Conservation (phyloP, 2,797 vertebrate species). For the Acrocephalus scirpaceus region DNA sequence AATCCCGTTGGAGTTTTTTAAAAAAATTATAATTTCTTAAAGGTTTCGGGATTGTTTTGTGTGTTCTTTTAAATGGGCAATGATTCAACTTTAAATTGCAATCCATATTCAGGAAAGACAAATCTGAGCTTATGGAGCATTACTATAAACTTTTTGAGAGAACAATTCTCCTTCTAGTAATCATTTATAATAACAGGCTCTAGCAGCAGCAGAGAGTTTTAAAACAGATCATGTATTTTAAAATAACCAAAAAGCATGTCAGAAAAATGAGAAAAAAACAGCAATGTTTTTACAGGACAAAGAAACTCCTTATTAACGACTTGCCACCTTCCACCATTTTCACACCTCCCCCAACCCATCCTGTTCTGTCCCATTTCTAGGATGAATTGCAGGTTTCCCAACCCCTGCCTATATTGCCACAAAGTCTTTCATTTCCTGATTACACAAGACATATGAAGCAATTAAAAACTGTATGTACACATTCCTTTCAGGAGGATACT, state of each 20-base stretch:
- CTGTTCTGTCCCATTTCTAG: not conserved
- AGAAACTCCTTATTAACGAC: not conserved
- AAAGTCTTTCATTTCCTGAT: slow-evolving; percentile 46
- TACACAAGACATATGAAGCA: slow-evolving; percentile 46
- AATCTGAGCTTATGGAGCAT: not conserved
- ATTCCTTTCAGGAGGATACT: not conserved
- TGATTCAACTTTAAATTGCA: not conserved
- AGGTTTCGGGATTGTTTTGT: not conserved
- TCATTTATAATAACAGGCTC: not conserved
- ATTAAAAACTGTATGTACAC: not conserved
- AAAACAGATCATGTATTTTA: not conserved
- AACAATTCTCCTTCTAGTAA: not conserved
- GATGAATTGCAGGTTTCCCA: not conserved
- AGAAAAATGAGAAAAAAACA: not conserved
- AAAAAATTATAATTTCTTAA: not conserved
- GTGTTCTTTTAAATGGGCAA: not conserved
- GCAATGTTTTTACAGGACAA: not conserved
- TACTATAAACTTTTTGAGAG: not conserved
- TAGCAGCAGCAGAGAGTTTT: not conserved
- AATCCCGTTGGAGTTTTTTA: not conserved
- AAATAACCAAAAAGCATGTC: not conserved
- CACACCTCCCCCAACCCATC: not conserved
- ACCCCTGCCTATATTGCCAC: not conserved
- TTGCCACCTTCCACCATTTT: not conserved
- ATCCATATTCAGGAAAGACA: not conserved